Conservation (phyloP, 2,797 vertebrate genomes). For the Acrossocheilus fasciatus region DNA sequence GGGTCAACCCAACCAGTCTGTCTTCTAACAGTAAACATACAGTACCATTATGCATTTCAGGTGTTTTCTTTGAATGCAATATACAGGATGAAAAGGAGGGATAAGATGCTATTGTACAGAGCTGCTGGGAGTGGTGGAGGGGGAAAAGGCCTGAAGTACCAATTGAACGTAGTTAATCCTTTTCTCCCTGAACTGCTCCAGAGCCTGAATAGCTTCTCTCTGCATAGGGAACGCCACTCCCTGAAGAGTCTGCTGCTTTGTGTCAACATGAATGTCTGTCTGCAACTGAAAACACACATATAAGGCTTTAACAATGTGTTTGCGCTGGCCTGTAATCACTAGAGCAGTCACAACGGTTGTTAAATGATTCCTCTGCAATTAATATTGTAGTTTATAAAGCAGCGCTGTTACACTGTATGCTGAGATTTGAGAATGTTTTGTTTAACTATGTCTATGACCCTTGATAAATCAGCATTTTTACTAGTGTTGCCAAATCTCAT, state of each 20-base stretch:
- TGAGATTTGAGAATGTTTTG: neutral
- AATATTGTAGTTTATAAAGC: neutral
- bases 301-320: neutral
- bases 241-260: conserved; percentile 87
- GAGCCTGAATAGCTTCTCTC: conserved; percentile 82
- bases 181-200: conserved; percentile 83
- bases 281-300: conserved; percentile 76
- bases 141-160: conserved; percentile 72
- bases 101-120: conserved; percentile 4
- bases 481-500: neutral
- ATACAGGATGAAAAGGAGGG: neutral
- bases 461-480: neutral
- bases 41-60: neutral
- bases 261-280: conserved; percentile 82
- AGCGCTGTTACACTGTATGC: neutral
- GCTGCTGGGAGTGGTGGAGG: neutral
- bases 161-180: conserved; percentile 89
- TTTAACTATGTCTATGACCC: neutral
- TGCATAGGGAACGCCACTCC: conserved; percentile 87
- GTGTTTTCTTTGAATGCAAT: neutral
- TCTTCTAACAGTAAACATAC: neutral
- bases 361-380: neutral
- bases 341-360: neutral
- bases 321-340: neutral
- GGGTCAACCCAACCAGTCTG: neutral